Conservation (phyloP, 2,888 invertebrate species). For the Netelia fuscicornis region DNA sequence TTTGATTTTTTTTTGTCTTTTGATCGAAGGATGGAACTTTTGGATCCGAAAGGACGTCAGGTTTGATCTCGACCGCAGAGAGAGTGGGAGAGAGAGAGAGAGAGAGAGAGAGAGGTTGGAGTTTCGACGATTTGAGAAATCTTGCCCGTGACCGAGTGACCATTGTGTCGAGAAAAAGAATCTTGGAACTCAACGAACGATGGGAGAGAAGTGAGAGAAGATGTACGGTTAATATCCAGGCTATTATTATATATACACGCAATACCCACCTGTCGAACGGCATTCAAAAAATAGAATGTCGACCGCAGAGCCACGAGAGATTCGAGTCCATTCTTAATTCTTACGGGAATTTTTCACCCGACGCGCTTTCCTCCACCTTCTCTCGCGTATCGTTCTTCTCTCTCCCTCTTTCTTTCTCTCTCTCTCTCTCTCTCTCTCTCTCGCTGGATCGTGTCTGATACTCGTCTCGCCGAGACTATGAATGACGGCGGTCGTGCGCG, state of each 20-base stretch:
- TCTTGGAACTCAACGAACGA: neutral
- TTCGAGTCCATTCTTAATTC: slow-evolving; percentile 54
- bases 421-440: slow-evolving; percentile 26
- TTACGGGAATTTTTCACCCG: slow-evolving; percentile 27
- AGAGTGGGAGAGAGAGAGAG: neutral
- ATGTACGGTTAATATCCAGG: neutral
- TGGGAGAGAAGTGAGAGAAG: neutral
- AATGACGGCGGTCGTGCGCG: slow-evolving; percentile 66
- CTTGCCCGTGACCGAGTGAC: slow-evolving; percentile 35
- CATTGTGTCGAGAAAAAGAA: slow-evolving; percentile 26
- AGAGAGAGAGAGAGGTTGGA: neutral
- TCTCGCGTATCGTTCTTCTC: slow-evolving; percentile 57
- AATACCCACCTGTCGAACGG: slow-evolving; percentile 59
- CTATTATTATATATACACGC: slow-evolving; percentile 19
- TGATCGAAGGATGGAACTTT: neutral
- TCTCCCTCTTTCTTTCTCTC: slow-evolving; percentile 37
- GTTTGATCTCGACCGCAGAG: slow-evolving; percentile 12
- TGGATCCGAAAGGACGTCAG: neutral
- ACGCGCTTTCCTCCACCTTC: slow-evolving; percentile 47
- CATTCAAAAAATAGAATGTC: slow-evolving; percentile 52
- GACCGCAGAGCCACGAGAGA: slow-evolving; percentile 27
- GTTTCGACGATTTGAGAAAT: slow-evolving; percentile 10
- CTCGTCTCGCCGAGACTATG: slow-evolving; percentile 63
- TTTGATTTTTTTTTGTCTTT: neutral
- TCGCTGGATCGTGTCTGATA: slow-evolving; percentile 30